Evolutionary conservation across 2,113 vertebrate species (phyloP).

Genomic region (Istiophorus platypterus): DNA sequence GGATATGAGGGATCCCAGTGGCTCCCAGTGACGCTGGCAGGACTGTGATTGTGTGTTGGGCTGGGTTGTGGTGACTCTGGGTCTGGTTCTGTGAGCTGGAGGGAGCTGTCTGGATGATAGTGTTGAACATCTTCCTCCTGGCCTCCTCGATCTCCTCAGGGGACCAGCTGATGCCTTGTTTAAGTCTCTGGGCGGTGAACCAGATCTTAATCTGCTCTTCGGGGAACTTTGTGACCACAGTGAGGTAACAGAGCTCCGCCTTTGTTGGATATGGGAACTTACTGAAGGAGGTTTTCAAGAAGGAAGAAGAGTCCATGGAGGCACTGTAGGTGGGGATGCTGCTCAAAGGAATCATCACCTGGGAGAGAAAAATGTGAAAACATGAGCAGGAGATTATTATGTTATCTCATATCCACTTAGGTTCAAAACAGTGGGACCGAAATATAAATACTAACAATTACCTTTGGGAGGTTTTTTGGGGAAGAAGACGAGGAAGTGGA

Average conservation of each 20-base stretch:
- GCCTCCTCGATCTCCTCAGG: constrained; percentile 99
- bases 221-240: constrained; percentile 97
- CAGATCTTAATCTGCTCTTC: constrained; percentile 99
- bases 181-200: constrained; percentile 98
- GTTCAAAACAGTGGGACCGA: background rate
- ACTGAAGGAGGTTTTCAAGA: constrained; percentile 97
- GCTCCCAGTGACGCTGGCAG: constrained; percentile 91
- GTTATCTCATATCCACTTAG: background rate
- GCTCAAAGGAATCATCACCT: constrained; percentile 97
- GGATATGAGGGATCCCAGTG: constrained; percentile 87
- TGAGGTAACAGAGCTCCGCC: constrained; percentile 98
- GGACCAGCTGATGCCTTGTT: constrained; percentile 99
- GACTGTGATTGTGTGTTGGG: constrained; percentile 91
- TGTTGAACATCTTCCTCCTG: constrained; percentile 98
- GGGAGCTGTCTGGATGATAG: constrained; percentile 93
- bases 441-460: constrained; percentile 25
- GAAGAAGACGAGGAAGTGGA: constrained; percentile 72
- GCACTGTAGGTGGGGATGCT: constrained; percentile 98
- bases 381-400: background rate
- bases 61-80: constrained; percentile 68
- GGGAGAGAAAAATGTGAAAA: background rate
- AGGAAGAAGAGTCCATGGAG: constrained; percentile 97
- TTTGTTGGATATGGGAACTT: constrained; percentile 99
- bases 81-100: constrained; percentile 80
- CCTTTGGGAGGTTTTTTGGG: constrained; percentile 94